Evolutionary conservation across 2,113 vertebrate species (phyloP).

Genomic region (Ibidorhyncha struthersii): DNA sequence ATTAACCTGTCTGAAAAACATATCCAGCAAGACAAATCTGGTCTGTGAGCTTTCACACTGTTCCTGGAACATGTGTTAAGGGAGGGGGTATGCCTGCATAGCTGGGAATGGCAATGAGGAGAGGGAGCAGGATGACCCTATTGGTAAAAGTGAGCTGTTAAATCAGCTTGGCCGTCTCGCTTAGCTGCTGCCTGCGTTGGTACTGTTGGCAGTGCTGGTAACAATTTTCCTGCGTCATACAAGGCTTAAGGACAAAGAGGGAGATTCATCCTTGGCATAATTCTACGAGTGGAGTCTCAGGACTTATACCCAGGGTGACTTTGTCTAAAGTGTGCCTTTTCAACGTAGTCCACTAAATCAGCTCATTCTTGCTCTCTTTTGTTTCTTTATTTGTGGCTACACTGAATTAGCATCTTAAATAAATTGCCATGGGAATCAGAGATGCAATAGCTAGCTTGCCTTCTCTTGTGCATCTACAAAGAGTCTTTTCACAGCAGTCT

Average conservation of each 20-base stretch:
- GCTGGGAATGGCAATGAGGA: neutral
- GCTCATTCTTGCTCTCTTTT: slow-evolving; percentile 47
- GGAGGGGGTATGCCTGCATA: neutral
- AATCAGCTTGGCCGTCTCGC: neutral
- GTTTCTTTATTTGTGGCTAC: slow-evolving; percentile 37
- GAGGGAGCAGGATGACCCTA: neutral
- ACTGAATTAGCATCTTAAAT: slow-evolving; percentile 61
- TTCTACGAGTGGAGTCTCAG: neutral
- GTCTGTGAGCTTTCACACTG: neutral
- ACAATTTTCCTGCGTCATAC: neutral
- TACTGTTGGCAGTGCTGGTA: neutral
- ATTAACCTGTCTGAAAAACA: neutral
- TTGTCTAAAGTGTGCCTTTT: slow-evolving; percentile 38
- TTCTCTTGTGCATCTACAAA: slow-evolving; percentile 25
- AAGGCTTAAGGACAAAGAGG: neutral
- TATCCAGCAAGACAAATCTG: neutral
- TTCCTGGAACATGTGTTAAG: neutral
- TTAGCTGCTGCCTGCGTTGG: neutral
- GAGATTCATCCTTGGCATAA: slow-evolving; percentile 1
- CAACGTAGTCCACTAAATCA: slow-evolving; percentile 27
- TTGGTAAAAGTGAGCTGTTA: neutral
- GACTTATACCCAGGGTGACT: slow-evolving; percentile 1
- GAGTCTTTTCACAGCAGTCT: slow-evolving; percentile 22
- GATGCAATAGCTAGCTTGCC: slow-evolving; percentile 31
- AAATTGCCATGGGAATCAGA: slow-evolving; percentile 54